These are phyloP conservation scores for Andrena haemorrhoa DNA, from an alignment of 2,888 invertebrate genomes.

Conservation along the genomic window DNA sequence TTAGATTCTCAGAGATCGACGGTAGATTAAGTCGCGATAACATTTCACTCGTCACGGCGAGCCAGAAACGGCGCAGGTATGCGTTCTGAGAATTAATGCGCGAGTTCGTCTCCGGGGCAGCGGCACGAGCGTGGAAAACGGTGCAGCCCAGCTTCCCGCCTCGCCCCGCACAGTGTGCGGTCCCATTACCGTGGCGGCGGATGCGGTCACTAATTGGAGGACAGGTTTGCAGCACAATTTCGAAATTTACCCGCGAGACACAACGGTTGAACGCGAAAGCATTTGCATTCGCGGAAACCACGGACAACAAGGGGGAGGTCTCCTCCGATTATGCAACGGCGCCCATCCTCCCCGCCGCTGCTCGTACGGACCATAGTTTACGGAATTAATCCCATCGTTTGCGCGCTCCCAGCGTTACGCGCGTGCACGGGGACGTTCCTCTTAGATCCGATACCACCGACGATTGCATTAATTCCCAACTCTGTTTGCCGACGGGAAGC, in stretches of 20 bases:
- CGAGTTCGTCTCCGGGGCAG: neutral
- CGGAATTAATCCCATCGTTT: conserved; percentile 27
- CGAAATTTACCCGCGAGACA: conserved; percentile 60
- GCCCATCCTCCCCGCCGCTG: neutral
- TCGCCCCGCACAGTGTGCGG: neutral
- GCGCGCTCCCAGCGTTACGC: neutral
- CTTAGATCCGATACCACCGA: no score
- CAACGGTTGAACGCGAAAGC: conserved; percentile 34
- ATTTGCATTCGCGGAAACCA: conserved; percentile 60
- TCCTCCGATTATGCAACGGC: conserved; percentile 27
- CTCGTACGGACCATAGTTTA: conserved; percentile 17
- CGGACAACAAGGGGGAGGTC: conserved; percentile 1
- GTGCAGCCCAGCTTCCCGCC: neutral
- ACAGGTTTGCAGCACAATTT: conserved; percentile 60
- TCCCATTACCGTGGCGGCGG: conserved; percentile 34
- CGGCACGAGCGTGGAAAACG: neutral
- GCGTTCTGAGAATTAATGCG: neutral
- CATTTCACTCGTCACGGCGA: no score
- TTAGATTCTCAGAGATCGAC: no score
- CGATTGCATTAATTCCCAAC: no score
- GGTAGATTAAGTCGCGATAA: no score
- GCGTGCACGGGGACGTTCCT: neutral
- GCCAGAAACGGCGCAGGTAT: no score
- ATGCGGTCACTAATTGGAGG: conserved; percentile 63
- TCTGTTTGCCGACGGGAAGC: no score